Percentiles rank a stretch among this genome's conserved stretches.
Conservation (phyloP, 2,888 invertebrate genomes). For the Drepanosiphum platanoidis region DNA sequence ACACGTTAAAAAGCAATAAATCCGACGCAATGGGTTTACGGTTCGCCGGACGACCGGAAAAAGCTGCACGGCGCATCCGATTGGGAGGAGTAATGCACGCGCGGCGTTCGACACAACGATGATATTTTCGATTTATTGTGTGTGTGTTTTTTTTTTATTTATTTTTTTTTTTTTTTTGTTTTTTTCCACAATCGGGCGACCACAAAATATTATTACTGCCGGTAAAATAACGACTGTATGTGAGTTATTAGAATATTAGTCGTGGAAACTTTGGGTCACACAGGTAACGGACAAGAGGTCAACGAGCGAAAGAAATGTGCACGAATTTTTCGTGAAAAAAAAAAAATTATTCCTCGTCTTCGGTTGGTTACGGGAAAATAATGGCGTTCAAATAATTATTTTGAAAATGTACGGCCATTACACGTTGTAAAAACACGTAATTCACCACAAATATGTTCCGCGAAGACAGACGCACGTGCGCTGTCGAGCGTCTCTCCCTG, state of each 20-base stretch:
- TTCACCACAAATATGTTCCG: background rate
- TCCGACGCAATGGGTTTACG: constrained; percentile 24
- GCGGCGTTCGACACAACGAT: background rate
- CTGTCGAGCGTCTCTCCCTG: background rate
- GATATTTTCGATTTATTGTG: constrained; percentile 37
- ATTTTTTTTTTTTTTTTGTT: background rate
- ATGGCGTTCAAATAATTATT: background rate
- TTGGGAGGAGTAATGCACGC: constrained; percentile 54
- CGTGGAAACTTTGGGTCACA: background rate
- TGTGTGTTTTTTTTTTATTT: background rate
- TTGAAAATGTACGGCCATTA: background rate
- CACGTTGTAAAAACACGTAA: too few species aligned
- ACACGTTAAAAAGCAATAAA: constrained; percentile 21
- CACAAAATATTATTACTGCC: constrained; percentile 26
- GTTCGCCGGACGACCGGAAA: constrained; percentile 50
- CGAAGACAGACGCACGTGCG: background rate
- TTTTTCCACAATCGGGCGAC: constrained; percentile 30
- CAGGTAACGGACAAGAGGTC: background rate
- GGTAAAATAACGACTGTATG: constrained; percentile 21
- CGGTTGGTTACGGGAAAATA: background rate
- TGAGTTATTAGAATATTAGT: background rate
- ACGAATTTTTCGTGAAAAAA: constrained; percentile 1
- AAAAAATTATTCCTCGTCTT: background rate
- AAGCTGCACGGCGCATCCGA: constrained; percentile 50
- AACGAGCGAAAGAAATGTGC: constrained; percentile 13